Conservation (phyloP, 2,797 vertebrate genomes). For the Xiphorhynchus erythropygius region DNA sequence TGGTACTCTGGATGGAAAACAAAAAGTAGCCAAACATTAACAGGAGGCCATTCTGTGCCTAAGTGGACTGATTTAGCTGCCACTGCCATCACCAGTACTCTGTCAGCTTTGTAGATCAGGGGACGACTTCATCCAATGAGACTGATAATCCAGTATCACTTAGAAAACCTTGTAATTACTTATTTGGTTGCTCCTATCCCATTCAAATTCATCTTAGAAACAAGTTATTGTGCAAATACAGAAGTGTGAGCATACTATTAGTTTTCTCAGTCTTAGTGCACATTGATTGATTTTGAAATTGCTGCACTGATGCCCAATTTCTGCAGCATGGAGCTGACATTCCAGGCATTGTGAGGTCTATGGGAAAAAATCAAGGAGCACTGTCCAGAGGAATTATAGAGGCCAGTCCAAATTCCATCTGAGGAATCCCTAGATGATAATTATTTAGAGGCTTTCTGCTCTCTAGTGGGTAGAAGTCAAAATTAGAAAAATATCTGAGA, state of each 20-base stretch:
- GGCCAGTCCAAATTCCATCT: constrained; percentile 64
- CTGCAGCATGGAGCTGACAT: not conserved
- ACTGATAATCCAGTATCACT: not conserved
- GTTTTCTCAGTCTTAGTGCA: not conserved
- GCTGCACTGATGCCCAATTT: not conserved
- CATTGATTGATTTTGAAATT: not conserved
- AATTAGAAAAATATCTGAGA: constrained; percentile 32
- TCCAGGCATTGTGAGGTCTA: constrained; percentile 56
- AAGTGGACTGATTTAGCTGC: not conserved
- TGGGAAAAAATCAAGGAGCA: constrained; percentile 74
- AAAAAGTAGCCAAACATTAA: not conserved
- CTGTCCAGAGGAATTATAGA: constrained; percentile 54
- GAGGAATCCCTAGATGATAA: constrained; percentile 68
- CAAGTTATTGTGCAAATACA: not conserved
- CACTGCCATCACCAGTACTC: rapidly evolving
- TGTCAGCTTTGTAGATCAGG: not conserved
- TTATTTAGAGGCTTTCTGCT: constrained; percentile 46
- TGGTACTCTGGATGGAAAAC: not conserved
- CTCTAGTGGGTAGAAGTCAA: constrained; percentile 23
- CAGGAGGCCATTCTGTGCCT: not conserved
- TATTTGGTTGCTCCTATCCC: not conserved
- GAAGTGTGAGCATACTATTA: not conserved
- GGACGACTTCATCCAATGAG: not conserved
- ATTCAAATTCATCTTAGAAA: not conserved
- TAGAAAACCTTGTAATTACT: not conserved